phyloP scores from a whole-genome alignment of 1,140 invertebrate genomes.

The Scaptomyza montana region DNA sequence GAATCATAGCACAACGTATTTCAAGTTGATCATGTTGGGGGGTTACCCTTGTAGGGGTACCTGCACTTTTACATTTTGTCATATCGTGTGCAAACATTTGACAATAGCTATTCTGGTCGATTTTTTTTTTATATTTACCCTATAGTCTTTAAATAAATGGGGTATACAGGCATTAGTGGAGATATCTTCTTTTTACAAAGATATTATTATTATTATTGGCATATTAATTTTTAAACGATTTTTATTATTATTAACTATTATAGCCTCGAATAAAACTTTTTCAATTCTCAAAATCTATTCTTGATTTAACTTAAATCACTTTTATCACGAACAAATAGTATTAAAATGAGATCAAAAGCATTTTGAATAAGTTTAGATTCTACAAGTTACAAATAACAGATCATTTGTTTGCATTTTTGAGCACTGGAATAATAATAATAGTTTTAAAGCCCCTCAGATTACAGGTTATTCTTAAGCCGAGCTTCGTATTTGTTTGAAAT shows the following conservation, averaged over 20 bases:
- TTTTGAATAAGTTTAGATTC: too few species aligned
- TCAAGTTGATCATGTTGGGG: too few species aligned
- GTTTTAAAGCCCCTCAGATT: not conserved
- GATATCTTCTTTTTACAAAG: not conserved
- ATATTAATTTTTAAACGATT: too few species aligned
- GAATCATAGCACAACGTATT: conserved; percentile 10
- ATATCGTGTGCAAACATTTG: conserved; percentile 1
- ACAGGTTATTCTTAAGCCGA: not conserved
- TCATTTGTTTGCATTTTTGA: not conserved
- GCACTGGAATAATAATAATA: not conserved
- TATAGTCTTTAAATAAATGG: not conserved
- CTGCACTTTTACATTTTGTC: not conserved
- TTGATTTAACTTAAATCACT: too few species aligned
- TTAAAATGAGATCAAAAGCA: too few species aligned
- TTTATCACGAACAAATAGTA: too few species aligned
- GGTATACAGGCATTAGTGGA: not conserved
- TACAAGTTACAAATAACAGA: too few species aligned
- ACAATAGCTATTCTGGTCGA: not conserved
- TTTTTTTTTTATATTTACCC: not conserved
- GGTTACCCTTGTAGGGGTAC: too few species aligned
- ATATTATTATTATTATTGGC: too few species aligned
- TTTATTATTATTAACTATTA: too few species aligned
- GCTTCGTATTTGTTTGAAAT: not conserved
- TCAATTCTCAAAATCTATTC: too few species aligned
- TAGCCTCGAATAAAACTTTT: too few species aligned